Evolutionary conservation across 2,888 invertebrate species (phyloP), one percentile per base, ranked within the genome.

Genomic region (Pheosia tremula): DNA sequence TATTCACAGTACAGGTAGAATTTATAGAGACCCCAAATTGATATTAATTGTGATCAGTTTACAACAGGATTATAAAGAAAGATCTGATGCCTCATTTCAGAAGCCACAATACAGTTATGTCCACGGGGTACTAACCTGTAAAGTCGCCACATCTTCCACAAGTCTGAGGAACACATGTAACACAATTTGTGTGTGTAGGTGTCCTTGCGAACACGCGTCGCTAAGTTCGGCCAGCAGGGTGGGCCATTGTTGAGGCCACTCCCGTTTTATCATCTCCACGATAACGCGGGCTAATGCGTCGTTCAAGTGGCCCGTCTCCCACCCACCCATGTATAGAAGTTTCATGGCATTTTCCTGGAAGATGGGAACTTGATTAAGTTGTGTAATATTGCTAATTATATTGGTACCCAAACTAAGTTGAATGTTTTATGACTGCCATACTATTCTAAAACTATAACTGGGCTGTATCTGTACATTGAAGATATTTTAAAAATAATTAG

Each of bases 201-300:
- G 97, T 10, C 98, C 98, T 73, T 96, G 95, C 10, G 95, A 94
- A 83, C 98, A 97, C 1, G 98, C 96, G 76, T 96, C 96, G 64
- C 97, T 97, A 2, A 99, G 94, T 85, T 98, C 98, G 0, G 95
- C 94, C 43, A 99, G 87, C 45, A 99, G 87, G 0, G 97, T 96
- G 0, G 98, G 97, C 99, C 99, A 99, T 71, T 98, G 97, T 83
- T 99, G 99, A 0, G 99, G 99, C 99, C 99, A 99, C 85, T 99
- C 99, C 9, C 99, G 94, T 83, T 99, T 99, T 60, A 98, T 97
- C 96, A 99, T 98, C 91, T 99, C 99, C 0, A 99, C 99, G 60
- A 99, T 96, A n/a, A 98, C 97, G 57, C 98, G 95, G 11, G 98
- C 97, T 4, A 97, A 86, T 1, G 97, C 98, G 85, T 98, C 97